phyloP scores from a whole-genome alignment of 2,888 invertebrate species.

The Synergus laeviventris region DNA sequence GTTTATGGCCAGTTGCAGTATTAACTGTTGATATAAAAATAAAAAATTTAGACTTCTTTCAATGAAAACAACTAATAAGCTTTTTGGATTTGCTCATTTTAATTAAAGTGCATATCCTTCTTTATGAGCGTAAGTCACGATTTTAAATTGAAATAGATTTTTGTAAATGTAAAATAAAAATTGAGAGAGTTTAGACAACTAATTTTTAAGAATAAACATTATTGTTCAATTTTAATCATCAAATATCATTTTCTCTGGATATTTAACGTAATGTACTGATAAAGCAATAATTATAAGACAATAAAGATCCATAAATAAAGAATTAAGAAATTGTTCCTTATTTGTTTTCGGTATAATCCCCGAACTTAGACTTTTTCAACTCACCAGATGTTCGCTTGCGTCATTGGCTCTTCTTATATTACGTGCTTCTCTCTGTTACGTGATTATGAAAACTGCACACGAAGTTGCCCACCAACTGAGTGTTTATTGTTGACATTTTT shows the following conservation, averaged over 20 bases:
- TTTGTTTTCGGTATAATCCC: not conserved
- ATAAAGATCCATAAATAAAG: conserved; percentile 55
- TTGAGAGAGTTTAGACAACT: conserved; percentile 13
- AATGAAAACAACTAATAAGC: not conserved
- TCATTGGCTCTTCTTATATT: not conserved
- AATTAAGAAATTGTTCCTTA: not conserved
- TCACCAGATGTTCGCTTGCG: not conserved
- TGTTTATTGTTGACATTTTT: not conserved
- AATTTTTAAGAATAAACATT: conserved; percentile 6
- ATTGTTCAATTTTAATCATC: conserved; percentile 5
- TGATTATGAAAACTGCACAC: not conserved
- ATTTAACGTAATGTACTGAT: conserved; percentile 51
- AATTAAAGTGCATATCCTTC: not conserved
- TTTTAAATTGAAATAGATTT: not conserved
- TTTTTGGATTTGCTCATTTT: not conserved
- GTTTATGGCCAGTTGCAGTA: not conserved
- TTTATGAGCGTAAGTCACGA: not conserved
- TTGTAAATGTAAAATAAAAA: not conserved
- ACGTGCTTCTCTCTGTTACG: not conserved
- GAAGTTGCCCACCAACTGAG: not conserved
- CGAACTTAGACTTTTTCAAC: not conserved
- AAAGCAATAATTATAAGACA: conserved; percentile 60
- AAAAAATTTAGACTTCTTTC: not conserved
- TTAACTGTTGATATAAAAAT: not conserved
- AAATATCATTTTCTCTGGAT: conserved; percentile 41